Base-by-base conservation (phyloP, 2,113 vertebrate genomes). In the Brachionichthys hirsutus region DNA sequence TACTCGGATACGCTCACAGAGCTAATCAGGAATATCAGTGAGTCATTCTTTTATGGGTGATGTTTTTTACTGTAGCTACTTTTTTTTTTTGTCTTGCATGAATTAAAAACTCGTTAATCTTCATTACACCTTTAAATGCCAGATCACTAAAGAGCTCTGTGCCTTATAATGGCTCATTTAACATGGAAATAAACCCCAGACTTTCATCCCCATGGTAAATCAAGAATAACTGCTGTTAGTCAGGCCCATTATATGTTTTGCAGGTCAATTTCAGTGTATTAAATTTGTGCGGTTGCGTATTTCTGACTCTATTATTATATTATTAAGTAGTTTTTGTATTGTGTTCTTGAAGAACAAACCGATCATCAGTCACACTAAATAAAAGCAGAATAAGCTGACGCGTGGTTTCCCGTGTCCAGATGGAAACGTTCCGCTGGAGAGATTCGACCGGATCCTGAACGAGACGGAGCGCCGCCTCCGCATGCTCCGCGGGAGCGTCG, bases 1-100 rank as follows among this genome's bases (percentile, higher is more conserved):
- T 94, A 94, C 61, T 88, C 95, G 2, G 0, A 70, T 51, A 84
- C 77, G 4, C 82, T 98, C 60, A 90, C 84, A 0, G 56, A 91
- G 44, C 90, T 98, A 20, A 91, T 98, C 5, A 44, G 34, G 65
- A 87, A 86, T 62, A 90, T 98, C 34, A 94, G 96, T 98, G 88
- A 91, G 92, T 72, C 38, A 0, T 17, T 50, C 22, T 41, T 18
- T 17, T 19, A 35, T 14, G 34, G 42, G 64, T 58, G 19, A 75
- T 59, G n/a, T n/a, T n/a, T 60, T 74, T 61, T 46, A 53, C 20
- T 30, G 34, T 35, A 57, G 54, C 69, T 57, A 42, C 44, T 49
- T 79, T 67, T n/a, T n/a, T n/a, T n/a, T 50, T 75, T 73, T 53
- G 55, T 55, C 63, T 50, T 42, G 19, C 18, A 12, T 62, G 24